Evolutionary conservation across 2,113 vertebrate species (phyloP), one percentile per base, ranked within the genome.

Genomic region (Poeciliopsis occidentalis): DNA sequence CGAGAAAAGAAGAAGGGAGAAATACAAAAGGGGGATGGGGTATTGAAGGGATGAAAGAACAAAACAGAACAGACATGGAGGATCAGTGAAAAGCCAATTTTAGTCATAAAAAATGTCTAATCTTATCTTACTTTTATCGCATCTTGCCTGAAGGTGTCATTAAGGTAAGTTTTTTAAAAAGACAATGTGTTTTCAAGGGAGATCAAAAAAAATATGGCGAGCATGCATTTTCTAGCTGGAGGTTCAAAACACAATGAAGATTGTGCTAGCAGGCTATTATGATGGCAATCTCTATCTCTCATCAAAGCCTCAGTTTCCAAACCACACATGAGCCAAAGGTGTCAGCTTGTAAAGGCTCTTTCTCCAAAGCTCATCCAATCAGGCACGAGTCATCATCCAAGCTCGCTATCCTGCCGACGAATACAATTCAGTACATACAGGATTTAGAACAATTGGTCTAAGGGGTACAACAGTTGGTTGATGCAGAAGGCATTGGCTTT

Each of bases 391-490:
- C 68, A 71, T 69, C 78, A 75, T 89, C 87, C 84, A 89, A 86
- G 82, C 80, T 79, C 31, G 51, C 37, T 64, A 39, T 67, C 63
- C 70, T 78, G 69, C 71, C 74, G 44, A 89, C 73, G 81, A 86
- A 87, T 76, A 64, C 73, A 71, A 83, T 82, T 77, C 71, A 54
- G 29, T 74, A 81, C 77, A 87, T 75, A 77, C 80, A 84, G 71
- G 71, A 85, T 87, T 79, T 71, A 80, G 91, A 87, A 89, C 87
- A 91, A 90, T 90, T 88, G 89, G 85, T 92, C 79, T 51, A 78
- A 79, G 63, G 71, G 71, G 81, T 80, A 88, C 83, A 88, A 93
- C 91, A 93, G 89, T 92, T 92, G 92, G 92, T 93, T 88, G 83
- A 82, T 92, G 87, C 92, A 93, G 90, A 91, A 88, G 92, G 91